Percentiles rank a stretch among this genome's conserved stretches.
Conservation (phyloP, 2,888 invertebrate genomes). For the Tiliacea aurago region DNA sequence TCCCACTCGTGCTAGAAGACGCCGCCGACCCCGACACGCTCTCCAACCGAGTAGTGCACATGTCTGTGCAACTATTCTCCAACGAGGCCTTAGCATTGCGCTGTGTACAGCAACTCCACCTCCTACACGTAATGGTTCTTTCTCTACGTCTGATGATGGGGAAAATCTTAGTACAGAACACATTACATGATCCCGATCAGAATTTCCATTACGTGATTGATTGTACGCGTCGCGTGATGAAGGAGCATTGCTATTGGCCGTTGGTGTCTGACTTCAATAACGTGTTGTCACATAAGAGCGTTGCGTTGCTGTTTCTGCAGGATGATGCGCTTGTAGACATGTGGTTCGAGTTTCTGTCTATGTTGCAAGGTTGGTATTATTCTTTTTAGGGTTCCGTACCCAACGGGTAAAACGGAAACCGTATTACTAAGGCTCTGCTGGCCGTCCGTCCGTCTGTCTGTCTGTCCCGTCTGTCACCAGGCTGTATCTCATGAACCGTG, state of each 20-base stretch:
- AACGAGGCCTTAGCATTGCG: conserved; percentile 97
- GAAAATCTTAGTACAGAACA: conserved; percentile 96
- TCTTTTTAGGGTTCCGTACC: too few species aligned
- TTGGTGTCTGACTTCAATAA: conserved; percentile 99
- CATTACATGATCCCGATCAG: conserved; percentile 94
- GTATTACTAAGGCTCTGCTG: too few species aligned
- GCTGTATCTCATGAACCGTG: too few species aligned
- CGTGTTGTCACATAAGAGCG: conserved; percentile 97
- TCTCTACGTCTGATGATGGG: conserved; percentile 97
- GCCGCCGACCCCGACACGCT: conserved; percentile 97
- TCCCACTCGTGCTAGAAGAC: conserved; percentile 96
- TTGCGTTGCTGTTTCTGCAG: conserved; percentile 96
- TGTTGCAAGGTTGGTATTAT: conserved; percentile 95
- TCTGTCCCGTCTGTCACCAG: too few species aligned
- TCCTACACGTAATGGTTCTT: conserved; percentile 98
- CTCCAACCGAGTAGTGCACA: conserved; percentile 99
- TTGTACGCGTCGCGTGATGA: conserved; percentile 97
- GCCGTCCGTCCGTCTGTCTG: too few species aligned
- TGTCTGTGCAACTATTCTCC: conserved; percentile 98
- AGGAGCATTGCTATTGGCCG: conserved; percentile 99
- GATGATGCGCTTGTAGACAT: conserved; percentile 97
- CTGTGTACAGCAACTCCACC: conserved; percentile 97
- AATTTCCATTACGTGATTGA: conserved; percentile 98
- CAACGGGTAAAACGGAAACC: too few species aligned
- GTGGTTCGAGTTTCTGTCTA: conserved; percentile 98